phyloP scores from a whole-genome alignment of 2,113 vertebrate species.

The Coracopsis vasa region DNA sequence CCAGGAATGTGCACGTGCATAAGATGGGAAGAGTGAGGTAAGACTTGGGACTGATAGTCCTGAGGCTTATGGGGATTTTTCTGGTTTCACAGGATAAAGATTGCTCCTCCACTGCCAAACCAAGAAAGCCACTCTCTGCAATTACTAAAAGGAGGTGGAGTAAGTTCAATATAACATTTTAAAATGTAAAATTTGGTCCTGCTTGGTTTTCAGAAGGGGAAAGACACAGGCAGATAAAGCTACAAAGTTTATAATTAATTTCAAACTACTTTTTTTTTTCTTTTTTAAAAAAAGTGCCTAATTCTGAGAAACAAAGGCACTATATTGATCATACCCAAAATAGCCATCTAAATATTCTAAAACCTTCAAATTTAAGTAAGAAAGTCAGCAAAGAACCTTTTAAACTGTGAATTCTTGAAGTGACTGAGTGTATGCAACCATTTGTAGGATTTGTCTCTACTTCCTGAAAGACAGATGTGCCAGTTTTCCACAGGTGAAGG shows the following conservation, averaged over 20 bases:
- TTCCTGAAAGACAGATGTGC: not conserved
- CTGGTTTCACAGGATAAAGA: slow-evolving; percentile 34
- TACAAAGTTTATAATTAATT: not conserved
- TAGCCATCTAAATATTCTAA: not conserved
- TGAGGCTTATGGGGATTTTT: not conserved
- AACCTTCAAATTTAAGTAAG: not conserved
- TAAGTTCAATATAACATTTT: not conserved
- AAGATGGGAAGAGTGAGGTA: slow-evolving; percentile 25
- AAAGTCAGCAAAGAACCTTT: not conserved
- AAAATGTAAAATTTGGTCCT: not conserved
- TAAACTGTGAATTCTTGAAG: not conserved
- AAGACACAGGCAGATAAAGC: not conserved
- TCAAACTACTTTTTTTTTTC: not conserved
- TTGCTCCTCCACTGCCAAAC: slow-evolving; percentile 11
- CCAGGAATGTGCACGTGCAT: not conserved
- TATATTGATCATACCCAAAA: not conserved
- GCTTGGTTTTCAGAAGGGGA: not conserved
- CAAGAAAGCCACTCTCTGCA: slow-evolving; percentile 34
- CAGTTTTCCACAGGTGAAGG: not conserved
- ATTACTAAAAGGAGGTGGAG: not conserved
- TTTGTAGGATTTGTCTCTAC: not conserved
- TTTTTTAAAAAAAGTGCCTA: not conserved
- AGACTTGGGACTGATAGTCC: not conserved
- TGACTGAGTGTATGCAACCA: not conserved
- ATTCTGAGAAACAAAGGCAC: not conserved